Base-by-base conservation (phyloP, 2,888 invertebrate genomes). In the Cheilosia soror region DNA sequence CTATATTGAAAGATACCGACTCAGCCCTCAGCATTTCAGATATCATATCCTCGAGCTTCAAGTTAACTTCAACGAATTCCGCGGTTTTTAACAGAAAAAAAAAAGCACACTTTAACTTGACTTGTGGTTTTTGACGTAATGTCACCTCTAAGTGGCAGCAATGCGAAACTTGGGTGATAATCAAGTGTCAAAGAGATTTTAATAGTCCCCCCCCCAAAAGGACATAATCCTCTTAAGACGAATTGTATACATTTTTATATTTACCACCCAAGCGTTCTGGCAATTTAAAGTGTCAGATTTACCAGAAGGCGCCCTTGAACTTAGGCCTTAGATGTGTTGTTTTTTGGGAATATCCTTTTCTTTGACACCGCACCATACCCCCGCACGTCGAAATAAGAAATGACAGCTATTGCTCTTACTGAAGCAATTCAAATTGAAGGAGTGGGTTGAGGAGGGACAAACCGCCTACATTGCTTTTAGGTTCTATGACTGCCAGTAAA, bases 261-360 rank as follows among this genome's bases (percentile, higher is more conserved):
- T 27, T 11, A 20, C 40, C 15, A 33, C 49, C 27, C 29, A n/a
- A 15, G 11, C 13, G 25, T 2, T 37, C 20, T 25, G 5, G 15
- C 33, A 27, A 20, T 27, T 65, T 63, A 11, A 65, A 75, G 63
- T 75, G 73, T 44, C 62, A 53, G 25, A 53, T 55, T 27, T 53
- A 44, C 63, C 31, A 57, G 20, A 49, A 65, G 37, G 37, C 47
- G 53, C 44, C 62, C 49, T 63, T 63, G 51, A 55, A 63, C 62
- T 63, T 33, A 53, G 42, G 49, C 62, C 53, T 20, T 4, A 40
- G n/a, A 47, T 63, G 31, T 47, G 31, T 33, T 37, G 25, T 49
- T 47, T 63, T 49, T 13, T 20, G 27, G 13, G 31, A 49, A 60
- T 62, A 62, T 72, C 51, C 60, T 62, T 72, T 72, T 51, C 15